Base-by-base conservation (phyloP, 2,797 vertebrate genomes). In the Cyclura pinguis region DNA sequence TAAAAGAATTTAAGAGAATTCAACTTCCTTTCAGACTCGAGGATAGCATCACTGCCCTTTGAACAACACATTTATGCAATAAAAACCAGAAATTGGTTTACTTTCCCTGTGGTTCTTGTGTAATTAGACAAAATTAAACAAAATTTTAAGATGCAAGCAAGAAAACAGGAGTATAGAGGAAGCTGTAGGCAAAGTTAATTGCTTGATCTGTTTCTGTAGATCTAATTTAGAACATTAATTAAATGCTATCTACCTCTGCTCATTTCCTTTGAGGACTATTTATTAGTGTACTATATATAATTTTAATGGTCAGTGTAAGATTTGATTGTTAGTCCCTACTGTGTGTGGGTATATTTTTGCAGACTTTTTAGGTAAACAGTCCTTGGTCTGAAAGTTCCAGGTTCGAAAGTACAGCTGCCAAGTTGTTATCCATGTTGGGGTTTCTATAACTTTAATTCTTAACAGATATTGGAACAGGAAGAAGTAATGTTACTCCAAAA, bases 171-270 rank as follows among this genome's bases (percentile, higher is more conserved):
- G 93, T 93, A 93, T 89, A 94, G 89, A 94, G 94, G 92, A 93
- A 96, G 88, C 52, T 91, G 92, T 93, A 96, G 95, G 94, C 94
- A 90, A 88, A 95, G 93, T 95, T 96, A 97, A 97, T 96, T 96
- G 95, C 94, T 92, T 94, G 94, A 95, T 96, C 94, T 96, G 94
- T 94, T 97, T 94, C 91, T 88, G 88, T 84, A 93, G 92, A 96
- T 96, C 86, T 95, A 95, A 95, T 96, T 96, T 95, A 92, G 92
- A 94, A 89, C 92, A 92, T 90, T 95, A 95, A 88, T 77, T 96
- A 95, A 96, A 95, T 95, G 93, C 92, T 93, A 96, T 91, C 95
- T 96, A 95, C 87, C 10, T 32, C 92, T 93, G 86, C 83, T 95
- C 95, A 95, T 96, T 96, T 95, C 96, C 95, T 95, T 52, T 3